Percentiles rank a stretch among this genome's conserved stretches.
These are phyloP conservation scores for Maniola hyperantus DNA, from an alignment of 2,888 invertebrate species.

Conservation along the genomic window DNA sequence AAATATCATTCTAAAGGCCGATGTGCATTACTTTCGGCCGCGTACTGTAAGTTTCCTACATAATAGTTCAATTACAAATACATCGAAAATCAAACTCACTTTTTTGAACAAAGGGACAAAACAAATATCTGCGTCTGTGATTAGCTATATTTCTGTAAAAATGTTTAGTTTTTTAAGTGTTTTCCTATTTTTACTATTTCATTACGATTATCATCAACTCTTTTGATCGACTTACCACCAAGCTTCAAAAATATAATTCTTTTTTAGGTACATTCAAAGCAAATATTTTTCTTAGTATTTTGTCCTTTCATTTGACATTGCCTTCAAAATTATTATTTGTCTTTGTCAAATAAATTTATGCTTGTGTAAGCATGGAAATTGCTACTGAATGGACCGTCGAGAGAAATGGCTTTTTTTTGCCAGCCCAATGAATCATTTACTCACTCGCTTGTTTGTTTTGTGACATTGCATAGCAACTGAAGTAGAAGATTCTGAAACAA, in stretches of 20 bases:
- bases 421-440: constrained; percentile 11
- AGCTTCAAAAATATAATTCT: neutral
- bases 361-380: constrained; percentile 25
- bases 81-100: too few relatives aligned
- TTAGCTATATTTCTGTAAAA: too few relatives aligned
- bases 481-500: neutral
- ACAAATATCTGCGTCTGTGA: too few relatives aligned
- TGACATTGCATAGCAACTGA: neutral
- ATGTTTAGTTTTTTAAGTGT: too few relatives aligned
- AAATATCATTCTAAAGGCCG: too few relatives aligned
- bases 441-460: neutral
- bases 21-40: too few relatives aligned
- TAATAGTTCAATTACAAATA: too few relatives aligned
- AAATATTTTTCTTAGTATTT: constrained; percentile 8
- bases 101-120: too few relatives aligned
- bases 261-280: neutral
- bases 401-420: constrained; percentile 4
- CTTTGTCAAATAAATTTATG: constrained; percentile 18
- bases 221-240: neutral
- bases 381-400: constrained; percentile 13
- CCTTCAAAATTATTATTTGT: constrained; percentile 17
- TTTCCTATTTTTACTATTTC: neutral
- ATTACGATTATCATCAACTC: neutral
- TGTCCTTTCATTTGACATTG: neutral
- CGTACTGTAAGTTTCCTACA: too few relatives aligned